phyloP scores from a whole-genome alignment of 2,113 vertebrate genomes.

The Prinia subflava region DNA sequence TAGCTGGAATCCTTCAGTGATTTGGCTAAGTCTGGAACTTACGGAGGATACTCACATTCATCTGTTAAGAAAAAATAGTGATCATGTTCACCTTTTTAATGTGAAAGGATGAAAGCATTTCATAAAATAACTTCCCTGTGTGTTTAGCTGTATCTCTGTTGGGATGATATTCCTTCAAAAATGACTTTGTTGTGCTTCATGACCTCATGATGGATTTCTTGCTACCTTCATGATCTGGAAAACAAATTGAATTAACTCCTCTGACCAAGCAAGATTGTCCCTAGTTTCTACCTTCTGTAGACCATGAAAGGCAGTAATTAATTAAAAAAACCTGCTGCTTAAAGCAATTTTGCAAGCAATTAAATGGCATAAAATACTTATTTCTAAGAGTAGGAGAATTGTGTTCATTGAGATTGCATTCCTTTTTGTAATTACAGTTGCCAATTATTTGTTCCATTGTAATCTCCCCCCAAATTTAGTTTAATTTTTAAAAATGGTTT shows the following conservation, averaged over 20 bases:
- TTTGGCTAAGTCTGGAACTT: neutral
- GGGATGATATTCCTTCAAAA: neutral
- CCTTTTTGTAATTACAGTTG: neutral
- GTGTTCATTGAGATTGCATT: neutral
- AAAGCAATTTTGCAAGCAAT: neutral
- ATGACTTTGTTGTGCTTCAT: neutral
- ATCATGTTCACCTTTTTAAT: neutral
- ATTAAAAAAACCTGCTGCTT: neutral
- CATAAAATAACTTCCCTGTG: neutral
- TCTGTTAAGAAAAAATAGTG: neutral
- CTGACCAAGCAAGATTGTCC: neutral
- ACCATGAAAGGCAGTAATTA: neutral
- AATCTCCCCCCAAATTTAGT: rapidly evolving
- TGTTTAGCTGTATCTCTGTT: neutral
- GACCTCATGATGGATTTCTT: neutral
- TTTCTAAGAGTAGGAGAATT: neutral
- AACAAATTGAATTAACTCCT: neutral
- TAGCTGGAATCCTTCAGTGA: neutral
- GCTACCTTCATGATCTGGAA: neutral
- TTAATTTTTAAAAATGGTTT: neutral
- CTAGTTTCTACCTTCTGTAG: neutral
- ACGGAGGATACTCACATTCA: neutral
- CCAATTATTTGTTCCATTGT: neutral
- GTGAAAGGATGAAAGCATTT: neutral
- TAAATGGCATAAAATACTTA: neutral